Evolutionary conservation across 2,113 vertebrate species (phyloP).

Genomic region (Dryoscopus gambensis): DNA sequence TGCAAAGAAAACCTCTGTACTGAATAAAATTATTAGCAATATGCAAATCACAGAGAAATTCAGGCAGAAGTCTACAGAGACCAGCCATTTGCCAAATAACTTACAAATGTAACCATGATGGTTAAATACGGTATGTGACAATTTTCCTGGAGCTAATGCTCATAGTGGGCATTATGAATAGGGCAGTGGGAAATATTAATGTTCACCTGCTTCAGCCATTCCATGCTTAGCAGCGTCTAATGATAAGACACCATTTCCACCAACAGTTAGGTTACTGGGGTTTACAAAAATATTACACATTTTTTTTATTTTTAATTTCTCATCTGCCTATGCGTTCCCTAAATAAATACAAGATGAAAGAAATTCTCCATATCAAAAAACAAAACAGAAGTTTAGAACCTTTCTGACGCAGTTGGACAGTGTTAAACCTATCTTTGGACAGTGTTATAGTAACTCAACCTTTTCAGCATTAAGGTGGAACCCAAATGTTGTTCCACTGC

Average conservation of each 20-base stretch:
- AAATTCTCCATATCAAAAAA: neutral
- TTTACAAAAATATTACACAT: neutral
- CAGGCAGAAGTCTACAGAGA: neutral
- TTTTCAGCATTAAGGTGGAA: neutral
- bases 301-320: neutral
- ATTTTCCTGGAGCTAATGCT: neutral
- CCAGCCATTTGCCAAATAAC: neutral
- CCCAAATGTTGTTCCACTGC: neutral
- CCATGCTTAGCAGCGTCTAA: neutral
- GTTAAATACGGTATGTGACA: neutral
- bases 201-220: neutral
- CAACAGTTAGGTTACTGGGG: neutral
- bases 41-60: constrained; percentile 22
- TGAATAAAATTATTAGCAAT: constrained; percentile 28
- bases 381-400: neutral
- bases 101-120: neutral
- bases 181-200: neutral
- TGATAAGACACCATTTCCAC: neutral
- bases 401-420: neutral
- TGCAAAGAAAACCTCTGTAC: constrained; percentile 10
- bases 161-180: neutral
- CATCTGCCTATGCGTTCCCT: neutral
- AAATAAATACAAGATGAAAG: neutral
- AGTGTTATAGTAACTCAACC: neutral
- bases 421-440: neutral